phyloP scores from a whole-genome alignment of 2,888 invertebrate genomes.

The Apotomis betuletana region DNA sequence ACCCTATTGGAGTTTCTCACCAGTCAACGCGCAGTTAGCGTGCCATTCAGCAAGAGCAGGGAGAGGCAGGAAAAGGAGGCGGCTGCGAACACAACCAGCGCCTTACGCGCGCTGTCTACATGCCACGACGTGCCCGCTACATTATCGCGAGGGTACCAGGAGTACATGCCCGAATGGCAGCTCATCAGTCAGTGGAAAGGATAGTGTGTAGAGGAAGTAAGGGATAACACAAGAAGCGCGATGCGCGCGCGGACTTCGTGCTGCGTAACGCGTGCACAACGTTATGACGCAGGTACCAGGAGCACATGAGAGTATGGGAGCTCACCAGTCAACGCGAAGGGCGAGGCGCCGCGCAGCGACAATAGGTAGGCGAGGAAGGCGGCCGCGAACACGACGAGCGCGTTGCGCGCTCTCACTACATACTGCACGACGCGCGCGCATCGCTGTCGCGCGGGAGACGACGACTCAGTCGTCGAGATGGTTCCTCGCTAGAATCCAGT shows the following conservation, averaged over 20 bases:
- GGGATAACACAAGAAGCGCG: too few relatives aligned
- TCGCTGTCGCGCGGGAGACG: slow-evolving; percentile 42
- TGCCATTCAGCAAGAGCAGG: slow-evolving; percentile 65
- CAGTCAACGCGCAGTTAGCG: slow-evolving; percentile 88
- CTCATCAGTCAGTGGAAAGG: slow-evolving; percentile 88
- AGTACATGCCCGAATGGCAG: neutral
- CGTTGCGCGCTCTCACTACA: slow-evolving; percentile 89
- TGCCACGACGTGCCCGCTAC: slow-evolving; percentile 53
- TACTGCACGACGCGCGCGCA: slow-evolving; percentile 53
- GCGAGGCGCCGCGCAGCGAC: slow-evolving; percentile 74
- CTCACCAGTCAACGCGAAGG: slow-evolving; percentile 88
- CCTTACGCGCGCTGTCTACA: slow-evolving; percentile 89
- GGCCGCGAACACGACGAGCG: slow-evolving; percentile 88
- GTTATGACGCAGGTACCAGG: neutral
- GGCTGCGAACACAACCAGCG: slow-evolving; percentile 88
- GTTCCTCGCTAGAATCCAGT: slow-evolving; percentile 49
- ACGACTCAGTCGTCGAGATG: slow-evolving; percentile 45
- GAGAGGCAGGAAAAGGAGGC: slow-evolving; percentile 83
- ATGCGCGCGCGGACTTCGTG: too few relatives aligned
- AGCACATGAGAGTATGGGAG: neutral
- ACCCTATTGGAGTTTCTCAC: slow-evolving; percentile 59
- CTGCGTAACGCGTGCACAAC: too few relatives aligned
- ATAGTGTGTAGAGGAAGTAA: too few relatives aligned
- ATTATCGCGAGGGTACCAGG: too few relatives aligned
- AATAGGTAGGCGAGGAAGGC: slow-evolving; percentile 84